Base-by-base conservation (phyloP, 2,797 vertebrate species). In the Helostoma temminkii region DNA sequence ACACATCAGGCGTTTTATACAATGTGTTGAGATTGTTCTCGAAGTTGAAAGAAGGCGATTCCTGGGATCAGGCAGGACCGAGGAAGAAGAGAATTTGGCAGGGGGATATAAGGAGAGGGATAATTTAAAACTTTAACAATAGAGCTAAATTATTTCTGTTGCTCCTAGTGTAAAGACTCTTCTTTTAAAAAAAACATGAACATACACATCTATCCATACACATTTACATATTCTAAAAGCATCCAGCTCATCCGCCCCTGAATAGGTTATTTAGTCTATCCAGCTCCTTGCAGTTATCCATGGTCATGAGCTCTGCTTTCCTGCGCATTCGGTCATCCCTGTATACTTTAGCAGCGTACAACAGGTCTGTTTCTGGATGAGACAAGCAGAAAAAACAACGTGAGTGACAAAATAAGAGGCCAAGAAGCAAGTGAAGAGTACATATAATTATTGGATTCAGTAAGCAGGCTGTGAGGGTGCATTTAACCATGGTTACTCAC, bases 251-350 rank as follows among this genome's bases (percentile, higher is more conserved):
- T 90, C 94, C 98, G n/a, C 95, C 97, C 82, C 96, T 95, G 86
- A 96, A 99, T 65, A 99, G 89, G 83, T 94, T 94, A 78, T 96
- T 99, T 90, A 99, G 91, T 90, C 96, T 95, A 74, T 98, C 96
- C 50, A 99, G 80, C 80, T 99, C 96, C 91, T 95, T 97, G 92
- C 98, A 99, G 95, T 96, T 98, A 64, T 98, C 96, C 97, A 98
- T 98, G 84, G 94, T 93, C 94, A 98, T 95, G 52, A 96, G 94
- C 18, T 99, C 97, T 1, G 97, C 97, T 90, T 98, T 99, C 90
- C 92, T 95, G 66, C 94, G 94, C 76, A 98, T 95, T 9, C 96
- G 94, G 10, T 98, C 96, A 0, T 99, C 97, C 66, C 96, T 93
- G 89, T 99, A 99, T 0, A 98, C 96, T 88, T 97, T 99, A 32